Evolutionary conservation across 2,113 vertebrate species (phyloP).

Genomic region (Tinamus guttatus): DNA sequence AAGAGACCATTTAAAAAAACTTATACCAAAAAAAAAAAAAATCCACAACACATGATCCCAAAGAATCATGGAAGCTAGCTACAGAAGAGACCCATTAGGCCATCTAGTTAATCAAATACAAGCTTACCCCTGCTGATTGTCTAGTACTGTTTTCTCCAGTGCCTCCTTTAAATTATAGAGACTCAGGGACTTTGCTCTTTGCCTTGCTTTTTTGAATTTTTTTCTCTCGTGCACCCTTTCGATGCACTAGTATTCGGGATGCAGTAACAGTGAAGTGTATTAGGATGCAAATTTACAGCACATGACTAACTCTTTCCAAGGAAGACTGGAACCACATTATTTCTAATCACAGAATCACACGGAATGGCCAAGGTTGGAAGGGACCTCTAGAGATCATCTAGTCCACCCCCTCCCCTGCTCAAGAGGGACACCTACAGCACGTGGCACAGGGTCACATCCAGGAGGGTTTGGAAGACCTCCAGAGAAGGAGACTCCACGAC

Average conservation of each 20-base stretch:
- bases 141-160: neutral
- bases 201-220: neutral
- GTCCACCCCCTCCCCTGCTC: too few relatives aligned
- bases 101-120: neutral
- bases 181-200: neutral
- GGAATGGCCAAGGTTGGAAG: too few relatives aligned
- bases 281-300: neutral
- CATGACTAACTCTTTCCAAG: neutral
- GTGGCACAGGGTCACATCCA: too few relatives aligned
- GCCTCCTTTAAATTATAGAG: neutral
- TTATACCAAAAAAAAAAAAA: too few relatives aligned
- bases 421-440: too few relatives aligned
- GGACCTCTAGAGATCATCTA: too few relatives aligned
- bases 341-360: neutral
- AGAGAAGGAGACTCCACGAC: too few relatives aligned
- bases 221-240: neutral
- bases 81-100: neutral
- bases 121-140: neutral
- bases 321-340: neutral
- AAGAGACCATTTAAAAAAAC: neutral
- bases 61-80: neutral
- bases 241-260: neutral
- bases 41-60: neutral
- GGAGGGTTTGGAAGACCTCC: too few relatives aligned
- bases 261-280: neutral